Conservation (phyloP, 2,113 vertebrate species). For the Sporophila hypoxantha region DNA sequence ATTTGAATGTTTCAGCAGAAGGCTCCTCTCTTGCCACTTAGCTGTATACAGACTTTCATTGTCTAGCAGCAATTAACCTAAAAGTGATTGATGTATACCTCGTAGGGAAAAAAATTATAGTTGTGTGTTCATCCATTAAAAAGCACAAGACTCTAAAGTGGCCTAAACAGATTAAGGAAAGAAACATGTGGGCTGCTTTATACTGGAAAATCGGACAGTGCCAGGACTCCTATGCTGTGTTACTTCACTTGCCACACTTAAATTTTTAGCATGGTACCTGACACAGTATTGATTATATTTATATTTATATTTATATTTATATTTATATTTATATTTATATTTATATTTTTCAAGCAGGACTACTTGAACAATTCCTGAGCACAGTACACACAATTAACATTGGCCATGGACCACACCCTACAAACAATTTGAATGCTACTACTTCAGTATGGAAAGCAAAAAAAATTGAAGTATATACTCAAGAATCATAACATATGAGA, state of each 20-base stretch:
- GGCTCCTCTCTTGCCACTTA: conserved; percentile 45
- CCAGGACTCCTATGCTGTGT: background rate
- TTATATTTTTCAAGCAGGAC: background rate
- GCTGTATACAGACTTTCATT: background rate
- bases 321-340: background rate
- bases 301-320: background rate
- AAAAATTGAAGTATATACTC: background rate
- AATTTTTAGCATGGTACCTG: background rate
- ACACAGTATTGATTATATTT: background rate
- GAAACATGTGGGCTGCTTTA: background rate
- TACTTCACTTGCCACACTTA: background rate
- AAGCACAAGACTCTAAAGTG: conserved; percentile 15
- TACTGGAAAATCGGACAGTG: background rate
- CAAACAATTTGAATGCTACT: background rate
- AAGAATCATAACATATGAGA: background rate
- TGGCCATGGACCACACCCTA: background rate
- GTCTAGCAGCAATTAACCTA: conserved; percentile 52
- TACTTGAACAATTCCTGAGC: background rate
- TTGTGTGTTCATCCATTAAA: background rate
- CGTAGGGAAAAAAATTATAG: conserved; percentile 25
- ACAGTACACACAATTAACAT: background rate
- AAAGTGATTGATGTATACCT: conserved; percentile 53
- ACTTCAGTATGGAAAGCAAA: background rate
- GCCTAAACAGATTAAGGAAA: conserved; percentile 45
- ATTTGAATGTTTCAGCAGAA: conserved; percentile 54